phyloP scores from a whole-genome alignment of 2,113 vertebrate species.

The Reinhardtius hippoglossoides region DNA sequence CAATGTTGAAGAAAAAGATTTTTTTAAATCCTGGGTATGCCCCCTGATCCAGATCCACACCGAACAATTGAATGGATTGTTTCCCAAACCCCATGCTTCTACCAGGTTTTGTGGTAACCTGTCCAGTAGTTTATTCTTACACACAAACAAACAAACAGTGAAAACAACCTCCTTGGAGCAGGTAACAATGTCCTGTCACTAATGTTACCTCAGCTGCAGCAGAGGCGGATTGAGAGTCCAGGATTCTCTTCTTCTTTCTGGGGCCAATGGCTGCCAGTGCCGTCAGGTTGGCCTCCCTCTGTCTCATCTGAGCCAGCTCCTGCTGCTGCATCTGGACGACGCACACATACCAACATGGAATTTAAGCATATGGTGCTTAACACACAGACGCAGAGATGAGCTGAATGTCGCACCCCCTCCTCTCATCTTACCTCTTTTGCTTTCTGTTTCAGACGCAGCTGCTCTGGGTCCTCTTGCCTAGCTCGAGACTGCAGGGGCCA shows the following conservation, averaged over 20 bases:
- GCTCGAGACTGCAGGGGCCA: slow-evolving; percentile 89
- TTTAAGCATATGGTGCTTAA: slow-evolving; percentile 1
- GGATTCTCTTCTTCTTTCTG: slow-evolving; percentile 91
- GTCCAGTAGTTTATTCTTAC: background rate
- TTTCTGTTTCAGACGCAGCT: slow-evolving; percentile 96
- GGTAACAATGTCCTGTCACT: background rate
- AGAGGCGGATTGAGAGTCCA: slow-evolving; percentile 88
- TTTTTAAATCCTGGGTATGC: too few relatives aligned
- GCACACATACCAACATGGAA: slow-evolving; percentile 6
- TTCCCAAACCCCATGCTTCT: too few relatives aligned
- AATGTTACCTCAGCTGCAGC: slow-evolving; percentile 89
- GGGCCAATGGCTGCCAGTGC: slow-evolving; percentile 96
- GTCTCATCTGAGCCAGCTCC: slow-evolving; percentile 95
- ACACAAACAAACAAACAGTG: too few relatives aligned
- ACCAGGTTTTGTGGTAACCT: too few relatives aligned
- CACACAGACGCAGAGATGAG: background rate
- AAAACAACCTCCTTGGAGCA: too few relatives aligned
- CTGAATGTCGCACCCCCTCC: background rate
- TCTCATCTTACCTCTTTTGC: slow-evolving; percentile 91
- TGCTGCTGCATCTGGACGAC: slow-evolving; percentile 94
- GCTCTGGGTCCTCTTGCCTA: slow-evolving; percentile 97
- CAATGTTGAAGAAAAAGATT: too few relatives aligned
- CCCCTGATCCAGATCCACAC: too few relatives aligned
- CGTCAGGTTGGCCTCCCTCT: slow-evolving; percentile 95
- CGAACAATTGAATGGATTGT: too few relatives aligned